Conservation (phyloP, 2,113 vertebrate species). For the Oncorhynchus kisutch region DNA sequence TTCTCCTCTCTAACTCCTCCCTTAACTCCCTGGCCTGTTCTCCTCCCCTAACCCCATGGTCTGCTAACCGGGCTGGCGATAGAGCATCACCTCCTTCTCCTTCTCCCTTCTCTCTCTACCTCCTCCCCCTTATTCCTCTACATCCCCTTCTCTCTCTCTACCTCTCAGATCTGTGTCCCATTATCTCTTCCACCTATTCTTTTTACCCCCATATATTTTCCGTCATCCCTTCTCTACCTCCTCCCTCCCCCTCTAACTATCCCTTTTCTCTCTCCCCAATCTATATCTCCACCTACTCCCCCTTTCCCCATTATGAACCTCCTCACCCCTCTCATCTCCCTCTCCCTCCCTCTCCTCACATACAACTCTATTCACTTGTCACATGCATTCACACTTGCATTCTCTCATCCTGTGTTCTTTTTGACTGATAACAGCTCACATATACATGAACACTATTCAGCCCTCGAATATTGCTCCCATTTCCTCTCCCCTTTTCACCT, state of each 20-base stretch:
- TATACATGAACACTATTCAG: not conserved
- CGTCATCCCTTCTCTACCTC: not conserved
- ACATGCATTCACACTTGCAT: not conserved
- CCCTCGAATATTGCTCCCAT: not conserved
- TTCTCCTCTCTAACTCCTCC: too few species aligned
- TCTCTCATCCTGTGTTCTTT: not conserved
- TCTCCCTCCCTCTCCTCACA: too few species aligned
- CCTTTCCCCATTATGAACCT: not conserved
- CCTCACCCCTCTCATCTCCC: not conserved
- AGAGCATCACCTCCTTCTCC: too few species aligned
- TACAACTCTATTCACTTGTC: not conserved
- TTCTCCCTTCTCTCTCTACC: not conserved
- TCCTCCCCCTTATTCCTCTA: not conserved
- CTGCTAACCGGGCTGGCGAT: too few species aligned
- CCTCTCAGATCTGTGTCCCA: too few species aligned
- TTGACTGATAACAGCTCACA: not conserved
- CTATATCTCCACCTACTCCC: not conserved
- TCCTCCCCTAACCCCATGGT: not conserved
- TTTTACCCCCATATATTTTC: too few species aligned
- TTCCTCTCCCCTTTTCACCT: not conserved
- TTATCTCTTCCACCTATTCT: too few species aligned
- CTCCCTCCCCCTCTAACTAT: not conserved
- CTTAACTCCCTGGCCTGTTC: not conserved
- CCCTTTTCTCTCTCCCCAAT: not conserved
- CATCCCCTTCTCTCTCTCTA: not conserved